Base-by-base conservation (phyloP, 2,797 vertebrate species). In the Malacoraja senta region DNA sequence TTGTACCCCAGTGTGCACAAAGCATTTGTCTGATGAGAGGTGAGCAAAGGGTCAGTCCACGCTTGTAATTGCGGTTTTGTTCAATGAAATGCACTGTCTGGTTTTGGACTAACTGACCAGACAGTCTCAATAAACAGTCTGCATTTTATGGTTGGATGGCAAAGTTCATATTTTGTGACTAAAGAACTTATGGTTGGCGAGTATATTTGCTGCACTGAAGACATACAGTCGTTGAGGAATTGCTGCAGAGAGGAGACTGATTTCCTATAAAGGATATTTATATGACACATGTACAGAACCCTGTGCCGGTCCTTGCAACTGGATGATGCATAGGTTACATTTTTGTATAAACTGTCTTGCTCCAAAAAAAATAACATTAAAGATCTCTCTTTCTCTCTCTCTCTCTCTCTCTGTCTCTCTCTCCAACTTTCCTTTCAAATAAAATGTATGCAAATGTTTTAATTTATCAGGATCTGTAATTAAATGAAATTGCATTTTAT, bases 61-160 rank as follows among this genome's bases (percentile, higher is more conserved):
- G 10, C 68, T 74, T 91, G 24, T 72, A 53, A 92, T 10, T 76
- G 26, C 26, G 12, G 71, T 76, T 74, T 44, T 76, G 35, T n/a
- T 74, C 35, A 76, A 76, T 53, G 71, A 92, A 53, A 76, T 53
- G 71, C 63, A 88, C 29, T 19, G 63, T 88, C 84, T 88, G 84
- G n/a, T 88, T 88, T 88, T 35, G 1, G 61, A 88, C 61, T 35
- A 88, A 68, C 84, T 88, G 84, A 68, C 63, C 84, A 88, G 84
- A 88, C 84, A 88, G 84, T 68, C 84, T 88, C 84, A 68, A 21
- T 88, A 88, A 68, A 88, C 84, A 68, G 84, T 88, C 84, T 88
- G 63, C 63, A 68, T 88, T 88, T 68, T 88, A 88, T 88, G 84
- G 84, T 68, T 88, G 84, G 63, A 68, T 88, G 35, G 84, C 61